phyloP scores from a whole-genome alignment of 2,888 invertebrate species.

The Selenia dentaria region DNA sequence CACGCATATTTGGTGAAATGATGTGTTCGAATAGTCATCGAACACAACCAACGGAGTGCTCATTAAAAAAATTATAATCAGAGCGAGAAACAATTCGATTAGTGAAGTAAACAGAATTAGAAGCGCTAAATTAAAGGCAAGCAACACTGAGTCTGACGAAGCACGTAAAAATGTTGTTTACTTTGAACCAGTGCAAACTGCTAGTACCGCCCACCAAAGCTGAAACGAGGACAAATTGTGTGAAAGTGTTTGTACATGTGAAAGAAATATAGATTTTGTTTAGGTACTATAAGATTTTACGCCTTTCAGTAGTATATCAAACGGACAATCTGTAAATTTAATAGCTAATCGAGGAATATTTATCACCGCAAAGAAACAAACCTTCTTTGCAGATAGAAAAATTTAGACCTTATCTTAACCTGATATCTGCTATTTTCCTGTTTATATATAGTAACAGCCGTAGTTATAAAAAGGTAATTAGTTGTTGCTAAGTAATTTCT shows the following conservation, averaged over 20 bases:
- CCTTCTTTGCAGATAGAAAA: too few relatives aligned
- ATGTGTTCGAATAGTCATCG: background rate
- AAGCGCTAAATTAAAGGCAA: constrained; percentile 72
- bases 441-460: too few relatives aligned
- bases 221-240: constrained; percentile 62
- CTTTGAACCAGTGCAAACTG: constrained; percentile 71
- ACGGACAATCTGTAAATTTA: too few relatives aligned
- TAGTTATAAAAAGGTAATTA: too few relatives aligned
- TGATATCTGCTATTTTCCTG: too few relatives aligned
- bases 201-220: constrained; percentile 82
- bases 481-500: too few relatives aligned
- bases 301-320: too few relatives aligned
- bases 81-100: constrained; percentile 61
- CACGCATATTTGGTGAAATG: too few relatives aligned
- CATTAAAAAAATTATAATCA: constrained; percentile 37
- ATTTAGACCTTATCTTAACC: too few relatives aligned
- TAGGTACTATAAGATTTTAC: background rate
- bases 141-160: constrained; percentile 71
- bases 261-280: constrained; percentile 10
- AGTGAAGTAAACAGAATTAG: constrained; percentile 68
- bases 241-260: constrained; percentile 22
- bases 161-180: constrained; percentile 73
- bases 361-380: too few relatives aligned
- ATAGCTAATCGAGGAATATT: too few relatives aligned
- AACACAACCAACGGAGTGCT: constrained; percentile 23